Evolutionary conservation across 2,797 vertebrate genomes (phyloP).

Genomic region (Calcarius lapponicus): DNA sequence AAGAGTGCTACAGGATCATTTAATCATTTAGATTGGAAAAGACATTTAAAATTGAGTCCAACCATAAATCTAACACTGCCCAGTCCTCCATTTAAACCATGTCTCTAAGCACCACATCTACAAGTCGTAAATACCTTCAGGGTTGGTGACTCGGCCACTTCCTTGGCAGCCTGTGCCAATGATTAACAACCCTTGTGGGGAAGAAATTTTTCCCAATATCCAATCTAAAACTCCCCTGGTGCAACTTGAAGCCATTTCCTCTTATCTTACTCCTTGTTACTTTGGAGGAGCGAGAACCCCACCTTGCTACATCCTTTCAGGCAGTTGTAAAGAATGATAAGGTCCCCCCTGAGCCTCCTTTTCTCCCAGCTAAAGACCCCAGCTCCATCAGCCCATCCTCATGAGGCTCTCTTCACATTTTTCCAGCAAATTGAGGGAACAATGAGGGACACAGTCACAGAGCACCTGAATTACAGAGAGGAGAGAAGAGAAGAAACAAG

Average conservation of each 20-base stretch:
- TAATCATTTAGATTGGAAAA: neutral
- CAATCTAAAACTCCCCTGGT: neutral
- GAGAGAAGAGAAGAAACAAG: neutral
- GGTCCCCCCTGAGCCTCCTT: neutral
- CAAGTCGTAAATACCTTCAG: neutral
- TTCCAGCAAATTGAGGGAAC: neutral
- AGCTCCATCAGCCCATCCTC: neutral
- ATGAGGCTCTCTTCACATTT: neutral
- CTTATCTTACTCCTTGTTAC: neutral
- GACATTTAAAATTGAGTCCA: neutral
- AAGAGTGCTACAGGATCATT: neutral
- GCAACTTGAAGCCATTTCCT: neutral
- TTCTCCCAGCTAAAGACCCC: neutral
- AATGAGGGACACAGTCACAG: neutral
- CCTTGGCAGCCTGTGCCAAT: neutral
- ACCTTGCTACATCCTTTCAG: neutral
- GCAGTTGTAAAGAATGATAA: neutral
- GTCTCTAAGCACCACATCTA: neutral
- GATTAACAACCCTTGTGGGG: neutral
- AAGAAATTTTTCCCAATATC: neutral
- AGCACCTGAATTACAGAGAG: neutral
- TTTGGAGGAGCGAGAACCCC: neutral
- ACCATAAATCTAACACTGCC: neutral
- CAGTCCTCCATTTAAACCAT: neutral
- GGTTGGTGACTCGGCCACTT: neutral